A percentile compares a stretch with the other conserved stretches of the same genome.
These are phyloP conservation scores for Drosophila antonietae DNA, from an alignment of 2,888 invertebrate species.

Conservation along the genomic window DNA sequence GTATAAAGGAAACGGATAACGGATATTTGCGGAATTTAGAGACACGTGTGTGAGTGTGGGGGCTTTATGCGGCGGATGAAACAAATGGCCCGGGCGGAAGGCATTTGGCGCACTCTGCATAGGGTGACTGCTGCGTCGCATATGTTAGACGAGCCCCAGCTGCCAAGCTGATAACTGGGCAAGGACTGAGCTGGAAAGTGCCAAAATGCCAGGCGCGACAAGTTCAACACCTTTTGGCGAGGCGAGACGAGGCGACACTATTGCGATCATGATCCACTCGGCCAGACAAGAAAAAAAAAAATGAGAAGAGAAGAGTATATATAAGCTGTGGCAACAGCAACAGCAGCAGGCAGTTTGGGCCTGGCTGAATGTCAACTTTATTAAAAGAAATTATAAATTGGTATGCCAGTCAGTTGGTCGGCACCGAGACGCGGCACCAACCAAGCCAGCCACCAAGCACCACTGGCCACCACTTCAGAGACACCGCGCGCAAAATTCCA, in stretches of 20 bases:
- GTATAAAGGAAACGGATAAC: slow-evolving; percentile 74
- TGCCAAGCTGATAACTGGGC: slow-evolving; percentile 8
- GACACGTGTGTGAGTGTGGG: slow-evolving; percentile 64
- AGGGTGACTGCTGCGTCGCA: slow-evolving; percentile 54
- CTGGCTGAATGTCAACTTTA: slow-evolving; percentile 75
- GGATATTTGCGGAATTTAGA: slow-evolving; percentile 76
- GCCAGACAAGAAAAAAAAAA: slow-evolving; percentile 53
- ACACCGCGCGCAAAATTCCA: slow-evolving; percentile 78
- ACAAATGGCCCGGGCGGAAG: slow-evolving; percentile 62
- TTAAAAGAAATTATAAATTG: slow-evolving; percentile 80
- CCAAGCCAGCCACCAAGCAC: slow-evolving; percentile 8
- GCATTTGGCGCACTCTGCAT: slow-evolving; percentile 54
- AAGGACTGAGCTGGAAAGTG: slow-evolving; percentile 45
- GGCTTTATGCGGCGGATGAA: slow-evolving; percentile 41
- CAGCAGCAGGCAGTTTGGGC: slow-evolving; percentile 19
- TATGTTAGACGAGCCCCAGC: slow-evolving; percentile 48
- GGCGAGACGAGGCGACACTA: not conserved
- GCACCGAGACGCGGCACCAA: slow-evolving; percentile 26
- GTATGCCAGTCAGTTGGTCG: slow-evolving; percentile 71
- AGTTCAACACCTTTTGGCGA: slow-evolving; percentile 65
- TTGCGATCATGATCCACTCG: slow-evolving; percentile 72
- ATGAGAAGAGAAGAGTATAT: not conserved
- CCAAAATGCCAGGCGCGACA: slow-evolving; percentile 76
- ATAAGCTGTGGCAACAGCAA: not conserved
- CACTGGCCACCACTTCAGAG: slow-evolving; percentile 57